Base-by-base conservation (phyloP, 2,113 vertebrate genomes). In the Phoenicopterus ruber region DNA sequence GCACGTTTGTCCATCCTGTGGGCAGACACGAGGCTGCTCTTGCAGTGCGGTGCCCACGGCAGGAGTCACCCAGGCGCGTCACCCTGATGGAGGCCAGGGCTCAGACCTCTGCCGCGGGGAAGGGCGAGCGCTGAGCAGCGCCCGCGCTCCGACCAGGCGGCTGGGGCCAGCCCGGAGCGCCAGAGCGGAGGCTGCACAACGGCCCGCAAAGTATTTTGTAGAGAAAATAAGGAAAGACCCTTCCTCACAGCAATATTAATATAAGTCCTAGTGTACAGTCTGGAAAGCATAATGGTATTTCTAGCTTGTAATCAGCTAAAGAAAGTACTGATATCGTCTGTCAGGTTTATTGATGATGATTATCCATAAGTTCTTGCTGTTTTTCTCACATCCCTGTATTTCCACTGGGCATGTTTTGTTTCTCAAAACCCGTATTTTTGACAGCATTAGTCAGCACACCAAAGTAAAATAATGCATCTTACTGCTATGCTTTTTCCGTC, bases 61-160 rank as follows among this genome's bases (percentile, higher is more conserved):
- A 47, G 72, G 50, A 74, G 13, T 29, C 61, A 17, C 24, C 21
- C 61, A 29, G 29, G 11, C 32, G 34, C 19, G 52, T 10, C 4
- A 46, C 18, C 42, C 24, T 24, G 42, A 13, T 4, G 7, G 24
- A 26, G 21, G 32, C 34, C 25, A 22, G 20, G 63, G 55, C 17
- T 62, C 80, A 47, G 21, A n/a, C 28, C 31, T 57, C 50, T 73
- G 49, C 67, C 16, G 44, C 61, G 40, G 36, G 46, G 10, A 59
- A 57, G 10, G 9, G 15, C 0, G 0, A 50, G 76, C 57, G 44
- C 28, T 52, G 36, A 65, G 76, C 50, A 57, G 13, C 4, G 1
- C 8, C 32, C 52, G n/a, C 2, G 7, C 57, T 63, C 74, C 1
- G 3, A 21, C 11, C 50, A 38, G 67, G 63, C 28, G 54, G 72